A percentile compares a stretch with the other conserved stretches of the same genome.
phyloP scores from a whole-genome alignment of 35 echinoderm and acorn worm species.

The Apostichopus californicus region DNA sequence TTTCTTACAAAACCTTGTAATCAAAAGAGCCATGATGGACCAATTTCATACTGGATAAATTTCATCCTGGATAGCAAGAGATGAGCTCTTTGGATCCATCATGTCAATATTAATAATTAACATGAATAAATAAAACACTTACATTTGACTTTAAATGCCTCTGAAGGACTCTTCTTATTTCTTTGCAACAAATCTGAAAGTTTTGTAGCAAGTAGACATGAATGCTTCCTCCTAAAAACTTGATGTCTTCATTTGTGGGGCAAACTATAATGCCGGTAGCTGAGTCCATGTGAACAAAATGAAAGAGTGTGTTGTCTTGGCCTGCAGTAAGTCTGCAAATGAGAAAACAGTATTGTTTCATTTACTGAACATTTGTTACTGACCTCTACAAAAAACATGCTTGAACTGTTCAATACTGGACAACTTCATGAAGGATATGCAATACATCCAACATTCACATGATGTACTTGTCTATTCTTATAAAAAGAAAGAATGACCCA shows the following conservation, averaged over 20 bases:
- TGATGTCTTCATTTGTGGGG: slow-evolving; percentile 73
- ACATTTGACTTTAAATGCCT: slow-evolving; percentile 69
- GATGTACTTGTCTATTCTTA: no score
- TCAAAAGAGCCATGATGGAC: no score
- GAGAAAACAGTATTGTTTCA: not conserved
- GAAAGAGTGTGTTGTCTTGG: slow-evolving; percentile 90
- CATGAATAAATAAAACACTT: not conserved
- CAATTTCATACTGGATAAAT: not conserved
- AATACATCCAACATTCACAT: no score
- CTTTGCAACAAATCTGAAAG: slow-evolving; percentile 80
- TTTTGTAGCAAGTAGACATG: slow-evolving; percentile 80
- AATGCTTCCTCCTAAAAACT: slow-evolving; percentile 62
- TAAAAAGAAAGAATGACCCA: no score
- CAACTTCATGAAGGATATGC: no score
- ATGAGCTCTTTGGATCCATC: no score
- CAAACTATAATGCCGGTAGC: slow-evolving; percentile 65
- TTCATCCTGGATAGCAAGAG: not conserved
- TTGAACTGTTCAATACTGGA: no score
- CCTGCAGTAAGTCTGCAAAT: slow-evolving; percentile 74
- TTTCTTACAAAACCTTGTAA: no score
- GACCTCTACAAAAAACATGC: no score
- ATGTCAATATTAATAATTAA: not conserved
- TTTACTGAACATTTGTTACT: not conserved
- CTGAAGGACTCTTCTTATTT: slow-evolving; percentile 64
- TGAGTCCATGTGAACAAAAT: slow-evolving; percentile 78